These are phyloP conservation scores for Phthorimaea operculella DNA, from an alignment of 1,140 invertebrate genomes.

Conservation along the genomic window DNA sequence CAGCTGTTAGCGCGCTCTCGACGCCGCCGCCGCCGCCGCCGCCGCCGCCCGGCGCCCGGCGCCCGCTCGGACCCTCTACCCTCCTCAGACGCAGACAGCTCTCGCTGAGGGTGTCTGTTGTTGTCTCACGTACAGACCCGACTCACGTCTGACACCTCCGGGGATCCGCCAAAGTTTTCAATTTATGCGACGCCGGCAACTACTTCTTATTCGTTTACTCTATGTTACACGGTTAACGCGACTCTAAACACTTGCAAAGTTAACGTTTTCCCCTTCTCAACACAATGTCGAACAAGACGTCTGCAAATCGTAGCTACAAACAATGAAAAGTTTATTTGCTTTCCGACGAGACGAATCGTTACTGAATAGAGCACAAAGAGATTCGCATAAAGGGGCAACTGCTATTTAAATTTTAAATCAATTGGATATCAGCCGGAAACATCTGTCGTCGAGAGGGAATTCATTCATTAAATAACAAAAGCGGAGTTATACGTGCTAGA, in stretches of 20 bases:
- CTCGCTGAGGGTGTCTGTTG: conserved; percentile 6
- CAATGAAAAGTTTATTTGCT: too few relatives aligned
- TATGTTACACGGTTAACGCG: too few relatives aligned
- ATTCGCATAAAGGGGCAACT: conserved; percentile 11
- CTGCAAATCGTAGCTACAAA: too few relatives aligned
- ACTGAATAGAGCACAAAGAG: not conserved
- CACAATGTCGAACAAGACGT: too few relatives aligned
- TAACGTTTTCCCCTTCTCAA: too few relatives aligned
- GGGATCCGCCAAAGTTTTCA: conserved; percentile 1
- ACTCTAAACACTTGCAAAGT: too few relatives aligned
- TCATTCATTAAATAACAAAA: conserved; percentile 37
- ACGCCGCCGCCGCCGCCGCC: conserved; percentile 23
- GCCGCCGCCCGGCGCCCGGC: conserved; percentile 23
- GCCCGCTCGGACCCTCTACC: conserved; percentile 5
- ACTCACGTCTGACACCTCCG: conserved; percentile 3
- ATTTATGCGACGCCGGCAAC: conserved; percentile 3
- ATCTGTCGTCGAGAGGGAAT: conserved; percentile 31
- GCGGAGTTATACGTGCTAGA: conserved; percentile 15
- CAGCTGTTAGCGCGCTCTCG: conserved; percentile 37
- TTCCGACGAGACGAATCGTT: too few relatives aligned
- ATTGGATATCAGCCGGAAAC: conserved; percentile 22
- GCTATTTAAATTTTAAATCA: conserved; percentile 19
- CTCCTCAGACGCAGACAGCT: conserved; percentile 1
- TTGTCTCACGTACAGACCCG: conserved; percentile 9
- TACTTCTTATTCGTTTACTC: not conserved